phyloP scores from a whole-genome alignment of 2,797 vertebrate species.

The Aldrovandia affinis region DNA sequence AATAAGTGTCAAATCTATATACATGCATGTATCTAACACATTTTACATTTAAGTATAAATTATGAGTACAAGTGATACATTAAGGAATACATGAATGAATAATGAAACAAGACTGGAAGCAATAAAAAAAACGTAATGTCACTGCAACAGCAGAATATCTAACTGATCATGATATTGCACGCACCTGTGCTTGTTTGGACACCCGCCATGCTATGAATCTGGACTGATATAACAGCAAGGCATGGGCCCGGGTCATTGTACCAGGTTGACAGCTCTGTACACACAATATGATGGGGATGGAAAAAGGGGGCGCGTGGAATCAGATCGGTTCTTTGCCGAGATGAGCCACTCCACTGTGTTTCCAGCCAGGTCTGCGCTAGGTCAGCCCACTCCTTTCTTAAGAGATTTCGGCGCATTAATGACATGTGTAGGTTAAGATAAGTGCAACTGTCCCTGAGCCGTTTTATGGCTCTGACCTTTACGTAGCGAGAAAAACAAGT shows the following conservation, averaged over 20 bases:
- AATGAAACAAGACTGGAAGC: too few relatives aligned
- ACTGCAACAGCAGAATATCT: too few relatives aligned
- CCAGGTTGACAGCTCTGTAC: neutral
- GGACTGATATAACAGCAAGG: too few relatives aligned
- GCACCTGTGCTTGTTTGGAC: neutral
- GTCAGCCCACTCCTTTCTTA: neutral
- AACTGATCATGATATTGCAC: neutral
- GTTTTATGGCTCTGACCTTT: neutral
- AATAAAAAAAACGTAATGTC: neutral
- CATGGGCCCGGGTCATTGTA: too few relatives aligned
- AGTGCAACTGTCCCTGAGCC: neutral
- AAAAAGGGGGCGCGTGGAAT: neutral
- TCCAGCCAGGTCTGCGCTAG: neutral
- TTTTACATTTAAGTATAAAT: too few relatives aligned
- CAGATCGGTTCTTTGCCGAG: neutral
- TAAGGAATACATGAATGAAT: too few relatives aligned
- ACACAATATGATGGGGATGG: neutral
- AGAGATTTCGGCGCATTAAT: neutral
- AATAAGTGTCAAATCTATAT: too few relatives aligned
- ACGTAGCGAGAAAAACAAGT: conserved; percentile 2
- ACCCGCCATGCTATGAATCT: neutral
- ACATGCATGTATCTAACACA: too few relatives aligned
- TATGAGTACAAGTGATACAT: too few relatives aligned
- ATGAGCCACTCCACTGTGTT: too few relatives aligned
- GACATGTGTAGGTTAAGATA: neutral